phyloP scores from a whole-genome alignment of 2,113 vertebrate genomes.

The Larimichthys crocea region DNA sequence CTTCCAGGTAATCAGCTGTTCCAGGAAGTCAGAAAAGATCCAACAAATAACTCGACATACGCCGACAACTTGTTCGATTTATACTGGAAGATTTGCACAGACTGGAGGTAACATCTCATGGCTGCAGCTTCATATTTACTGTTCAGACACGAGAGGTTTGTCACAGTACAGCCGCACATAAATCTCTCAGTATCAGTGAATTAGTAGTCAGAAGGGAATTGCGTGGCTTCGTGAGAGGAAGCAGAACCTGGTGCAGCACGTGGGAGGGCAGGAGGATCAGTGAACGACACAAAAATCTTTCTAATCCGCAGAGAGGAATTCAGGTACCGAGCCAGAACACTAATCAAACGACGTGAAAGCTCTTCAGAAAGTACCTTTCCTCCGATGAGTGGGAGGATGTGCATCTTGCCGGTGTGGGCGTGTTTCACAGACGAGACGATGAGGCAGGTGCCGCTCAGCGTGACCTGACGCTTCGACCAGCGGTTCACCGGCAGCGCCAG shows the following conservation, averaged over 20 bases:
- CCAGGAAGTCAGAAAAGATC: background rate
- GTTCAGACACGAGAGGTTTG: background rate
- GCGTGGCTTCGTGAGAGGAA: background rate
- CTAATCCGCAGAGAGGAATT: background rate
- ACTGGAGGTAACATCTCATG: background rate
- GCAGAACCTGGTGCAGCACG: background rate
- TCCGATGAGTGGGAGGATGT: constrained; percentile 96
- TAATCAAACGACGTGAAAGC: no score
- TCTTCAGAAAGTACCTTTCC: constrained; percentile 88
- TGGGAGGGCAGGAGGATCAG: background rate
- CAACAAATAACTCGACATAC: background rate
- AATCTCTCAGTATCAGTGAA: no score
- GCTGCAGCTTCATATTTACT: background rate
- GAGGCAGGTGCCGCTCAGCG: constrained; percentile 96
- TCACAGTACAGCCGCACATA: no score
- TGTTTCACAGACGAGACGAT: constrained; percentile 98
- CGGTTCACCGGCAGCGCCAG: constrained; percentile 97
- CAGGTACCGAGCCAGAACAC: background rate
- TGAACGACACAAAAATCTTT: background rate
- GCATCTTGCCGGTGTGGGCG: constrained; percentile 96
- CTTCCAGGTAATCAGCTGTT: background rate
- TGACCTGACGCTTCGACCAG: constrained; percentile 96
- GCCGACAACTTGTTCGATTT: background rate
- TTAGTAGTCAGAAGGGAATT: background rate
- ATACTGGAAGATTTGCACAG: background rate